Base-by-base conservation (phyloP, 2,888 invertebrate species). In the Drosophila borborema region DNA sequence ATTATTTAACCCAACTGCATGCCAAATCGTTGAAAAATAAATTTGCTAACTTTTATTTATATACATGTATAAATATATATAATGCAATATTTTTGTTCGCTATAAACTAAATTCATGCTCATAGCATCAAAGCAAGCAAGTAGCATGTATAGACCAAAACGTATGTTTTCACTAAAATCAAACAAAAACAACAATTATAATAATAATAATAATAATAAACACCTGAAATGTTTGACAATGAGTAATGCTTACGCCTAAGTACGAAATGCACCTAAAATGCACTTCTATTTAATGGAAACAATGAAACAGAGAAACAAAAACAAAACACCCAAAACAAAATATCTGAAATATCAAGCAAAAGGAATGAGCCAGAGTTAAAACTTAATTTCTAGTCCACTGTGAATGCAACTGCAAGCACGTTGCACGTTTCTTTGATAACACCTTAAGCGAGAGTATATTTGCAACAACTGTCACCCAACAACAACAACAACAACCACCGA, bases 241-340 rank as follows among this genome's bases (percentile, higher is more conserved):
- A 55, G 59, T 68, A 72, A 80, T 69, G 88, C 85, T 74, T 86
- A 80, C 74, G 73, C 85, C 74, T 82, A 80, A 80, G 72, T 87
- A 85, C 81, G 83, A 80, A 76, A 67, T 77, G 74, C 76, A 75
- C 77, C 56, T 64, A 72, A 54, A 16, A 36, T 56, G 51, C 51
- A 51, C 51, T 36, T 51, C 14, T 14, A 34, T 10, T 18, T 31
- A 18, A 49, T 49, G 49, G 10, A 49, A 18, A 40, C 6, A 38
- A 38, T 31, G 10, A 49, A 18, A 40, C 6, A 38, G 16, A 14
- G 6, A 40, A 40, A 38, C 38, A 38, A 16, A 34, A 18, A 12
- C 10, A n/a, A 10, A 34, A 61, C 40, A 70, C 28, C 7, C 28
- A 6, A 64, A 71, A 69, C 18, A 67, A 55, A 28, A 64, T 48